These are phyloP conservation scores for Wiebesia pumilae DNA, from an alignment of 1,140 invertebrate genomes.

Conservation along the genomic window DNA sequence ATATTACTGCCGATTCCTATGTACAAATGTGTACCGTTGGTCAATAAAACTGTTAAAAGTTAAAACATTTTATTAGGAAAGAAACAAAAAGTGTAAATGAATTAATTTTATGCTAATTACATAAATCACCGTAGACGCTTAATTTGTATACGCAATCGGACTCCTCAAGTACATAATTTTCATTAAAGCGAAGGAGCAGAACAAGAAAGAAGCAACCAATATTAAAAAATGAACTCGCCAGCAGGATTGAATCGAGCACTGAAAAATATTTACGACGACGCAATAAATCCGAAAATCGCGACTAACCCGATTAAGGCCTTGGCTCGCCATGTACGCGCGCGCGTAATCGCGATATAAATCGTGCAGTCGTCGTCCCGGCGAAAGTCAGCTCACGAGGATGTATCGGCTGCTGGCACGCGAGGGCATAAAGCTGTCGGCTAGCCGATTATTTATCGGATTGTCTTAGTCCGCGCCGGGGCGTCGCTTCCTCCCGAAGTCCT, in stretches of 20 bases:
- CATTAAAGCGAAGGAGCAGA: background rate
- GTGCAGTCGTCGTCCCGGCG: too few species aligned
- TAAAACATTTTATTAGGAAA: too few species aligned
- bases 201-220: too few species aligned
- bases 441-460: slow-evolving; percentile 68
- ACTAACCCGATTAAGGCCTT: slow-evolving; percentile 41
- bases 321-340: background rate
- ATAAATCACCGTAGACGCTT: background rate
- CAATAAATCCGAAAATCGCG: slow-evolving; percentile 32
- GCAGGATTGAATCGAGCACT: background rate
- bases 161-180: slow-evolving; percentile 25
- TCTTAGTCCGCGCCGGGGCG: slow-evolving; percentile 52
- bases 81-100: too few species aligned
- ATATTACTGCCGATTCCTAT: too few species aligned
- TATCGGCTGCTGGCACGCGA: slow-evolving; percentile 62
- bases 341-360: slow-evolving; percentile 21
- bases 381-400: slow-evolving; percentile 38
- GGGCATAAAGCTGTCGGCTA: slow-evolving; percentile 63
- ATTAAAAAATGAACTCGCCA: background rate
- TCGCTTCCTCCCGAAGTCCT: background rate
- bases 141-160: background rate
- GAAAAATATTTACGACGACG: slow-evolving; percentile 46
- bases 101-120: too few species aligned
- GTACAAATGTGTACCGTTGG: too few species aligned
- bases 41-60: too few species aligned